Percentiles rank a stretch among this genome's conserved stretches.
These are phyloP conservation scores for Elegia similella DNA, from an alignment of 2,888 invertebrate species.

Conservation along the genomic window DNA sequence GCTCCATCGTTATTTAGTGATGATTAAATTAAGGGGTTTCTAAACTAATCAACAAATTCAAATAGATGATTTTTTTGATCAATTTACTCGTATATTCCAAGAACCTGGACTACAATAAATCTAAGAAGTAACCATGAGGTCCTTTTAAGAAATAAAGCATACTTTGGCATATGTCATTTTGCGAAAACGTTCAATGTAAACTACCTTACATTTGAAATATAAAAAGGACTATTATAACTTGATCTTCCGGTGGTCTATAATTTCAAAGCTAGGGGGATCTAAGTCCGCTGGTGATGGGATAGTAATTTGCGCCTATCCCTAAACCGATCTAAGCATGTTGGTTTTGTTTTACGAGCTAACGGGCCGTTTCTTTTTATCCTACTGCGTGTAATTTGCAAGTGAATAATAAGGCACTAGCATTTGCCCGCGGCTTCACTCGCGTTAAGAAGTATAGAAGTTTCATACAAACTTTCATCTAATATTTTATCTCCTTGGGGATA, in stretches of 20 bases:
- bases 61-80: too few relatives aligned
- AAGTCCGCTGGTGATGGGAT: not conserved
- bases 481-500: too few relatives aligned
- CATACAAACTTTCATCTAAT: too few relatives aligned
- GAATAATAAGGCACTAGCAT: not conserved
- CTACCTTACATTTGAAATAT: not conserved
- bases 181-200: not conserved
- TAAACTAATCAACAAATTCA: too few relatives aligned
- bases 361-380: constrained; percentile 6
- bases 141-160: not conserved
- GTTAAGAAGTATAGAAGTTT: too few relatives aligned
- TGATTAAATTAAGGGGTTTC: too few relatives aligned
- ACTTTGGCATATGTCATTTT: not conserved
- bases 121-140: too few relatives aligned
- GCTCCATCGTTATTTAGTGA: too few relatives aligned
- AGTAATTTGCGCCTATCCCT: constrained; percentile 22
- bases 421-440: too few relatives aligned
- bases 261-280: not conserved
- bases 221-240: not conserved
- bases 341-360: constrained; percentile 24
- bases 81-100: too few relatives aligned
- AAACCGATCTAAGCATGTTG: constrained; percentile 22
- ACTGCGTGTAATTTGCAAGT: not conserved
- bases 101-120: too few relatives aligned
- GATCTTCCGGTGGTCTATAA: not conserved